These are phyloP conservation scores for Tauraco hartlaubi DNA, from an alignment of 2,797 vertebrate species.

Conservation along the genomic window DNA sequence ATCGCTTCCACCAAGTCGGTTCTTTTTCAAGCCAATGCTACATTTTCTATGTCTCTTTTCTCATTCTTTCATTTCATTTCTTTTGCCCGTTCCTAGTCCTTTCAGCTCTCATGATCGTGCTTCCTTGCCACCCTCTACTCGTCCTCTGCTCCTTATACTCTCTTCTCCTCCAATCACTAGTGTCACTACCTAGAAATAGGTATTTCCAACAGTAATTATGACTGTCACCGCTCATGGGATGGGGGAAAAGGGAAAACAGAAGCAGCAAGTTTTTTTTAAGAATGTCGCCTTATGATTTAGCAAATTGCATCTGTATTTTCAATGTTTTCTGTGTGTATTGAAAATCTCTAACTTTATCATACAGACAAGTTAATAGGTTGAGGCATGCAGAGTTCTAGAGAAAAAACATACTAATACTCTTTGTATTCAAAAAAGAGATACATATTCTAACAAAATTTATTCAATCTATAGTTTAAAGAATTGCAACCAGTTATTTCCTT, in stretches of 20 bases:
- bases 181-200: not conserved
- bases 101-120: not conserved
- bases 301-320: not conserved
- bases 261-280: not conserved
- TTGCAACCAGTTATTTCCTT: not conserved
- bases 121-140: not conserved
- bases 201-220: not conserved
- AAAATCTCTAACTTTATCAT: not conserved
- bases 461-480: not conserved
- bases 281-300: not conserved
- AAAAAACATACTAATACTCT: not conserved
- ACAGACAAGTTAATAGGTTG: not conserved
- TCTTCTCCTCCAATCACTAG: not conserved
- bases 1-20: not conserved
- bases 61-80: not conserved
- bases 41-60: not conserved
- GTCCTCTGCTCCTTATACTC: not conserved
- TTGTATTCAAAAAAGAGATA: not conserved
- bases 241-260: not conserved
- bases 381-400: not conserved
- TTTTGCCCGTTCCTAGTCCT: not conserved
- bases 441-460: not conserved
- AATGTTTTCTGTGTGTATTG: not conserved
- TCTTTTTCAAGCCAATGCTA: not conserved
- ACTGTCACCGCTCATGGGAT: not conserved